A percentile compares a stretch with the other conserved stretches of the same genome.
Conservation (phyloP, 2,888 invertebrate genomes). For the Trissolcus brochymenae region DNA sequence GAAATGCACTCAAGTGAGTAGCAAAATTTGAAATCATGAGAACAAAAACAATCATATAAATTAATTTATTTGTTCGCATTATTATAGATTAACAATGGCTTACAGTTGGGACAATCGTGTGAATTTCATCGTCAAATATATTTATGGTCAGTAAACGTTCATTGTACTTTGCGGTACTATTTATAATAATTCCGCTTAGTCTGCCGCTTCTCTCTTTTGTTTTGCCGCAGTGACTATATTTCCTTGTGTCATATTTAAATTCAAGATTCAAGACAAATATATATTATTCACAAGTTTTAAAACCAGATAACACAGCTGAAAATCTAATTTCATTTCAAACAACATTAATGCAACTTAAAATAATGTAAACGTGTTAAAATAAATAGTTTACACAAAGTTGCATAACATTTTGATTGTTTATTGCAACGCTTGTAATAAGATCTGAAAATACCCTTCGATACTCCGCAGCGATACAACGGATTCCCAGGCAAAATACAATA, state of each 20-base stretch:
- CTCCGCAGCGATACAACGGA: conserved; percentile 18
- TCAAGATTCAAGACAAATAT: too few species aligned
- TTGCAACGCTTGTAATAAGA: conserved; percentile 16
- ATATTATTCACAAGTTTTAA: too few species aligned
- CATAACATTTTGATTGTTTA: conserved; percentile 35
- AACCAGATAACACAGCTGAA: too few species aligned
- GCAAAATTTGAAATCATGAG: too few species aligned
- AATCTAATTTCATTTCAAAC: too few species aligned
- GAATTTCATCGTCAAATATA: conserved; percentile 87
- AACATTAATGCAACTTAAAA: too few species aligned
- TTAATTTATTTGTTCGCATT: conserved; percentile 27
- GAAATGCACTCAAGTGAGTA: too few species aligned
- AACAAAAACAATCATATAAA: too few species aligned
- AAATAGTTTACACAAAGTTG: conserved; percentile 6
- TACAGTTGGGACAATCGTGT: conserved; percentile 91
- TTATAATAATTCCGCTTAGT: conserved; percentile 19
- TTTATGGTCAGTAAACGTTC: conserved; percentile 84
- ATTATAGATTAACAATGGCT: conserved; percentile 79
- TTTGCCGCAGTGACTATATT: not conserved
- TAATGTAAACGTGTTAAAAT: not conserved
- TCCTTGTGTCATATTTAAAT: not conserved
- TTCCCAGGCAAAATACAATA: conserved; percentile 47
- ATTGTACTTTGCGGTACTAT: conserved; percentile 18
- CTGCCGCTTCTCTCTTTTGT: not conserved
- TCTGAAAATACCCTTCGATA: conserved; percentile 41